Evolutionary conservation across 92 coral and sea anemone species (phyloP).

Genomic region (Ricordea florida): DNA sequence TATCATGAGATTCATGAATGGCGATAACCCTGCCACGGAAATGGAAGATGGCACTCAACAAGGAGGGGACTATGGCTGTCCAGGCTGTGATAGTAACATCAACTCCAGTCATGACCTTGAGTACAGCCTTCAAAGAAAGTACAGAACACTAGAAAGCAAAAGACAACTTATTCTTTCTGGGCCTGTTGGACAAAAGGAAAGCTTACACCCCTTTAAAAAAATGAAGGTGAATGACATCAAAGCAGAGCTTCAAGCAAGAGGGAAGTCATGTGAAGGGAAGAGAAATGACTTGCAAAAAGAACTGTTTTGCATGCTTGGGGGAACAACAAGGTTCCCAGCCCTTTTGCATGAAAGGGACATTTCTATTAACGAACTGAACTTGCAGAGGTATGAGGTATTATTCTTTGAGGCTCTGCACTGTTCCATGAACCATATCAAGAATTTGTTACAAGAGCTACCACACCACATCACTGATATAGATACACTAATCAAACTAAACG

Average conservation of each 20-base stretch:
- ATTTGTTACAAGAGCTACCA: conserved; percentile 28
- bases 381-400: conserved; percentile 39
- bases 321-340: conserved; percentile 53
- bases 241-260: conserved; percentile 22
- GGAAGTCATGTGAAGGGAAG: conserved; percentile 8
- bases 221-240: conserved; percentile 36
- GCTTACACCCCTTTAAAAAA: conserved; percentile 29
- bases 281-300: conserved; percentile 6
- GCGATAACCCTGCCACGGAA: conserved; percentile 37
- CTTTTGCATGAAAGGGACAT: conserved; percentile 16
- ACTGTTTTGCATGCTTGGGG: conserved; percentile 9
- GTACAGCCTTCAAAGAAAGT: conserved; percentile 15
- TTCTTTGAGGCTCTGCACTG: conserved; percentile 59
- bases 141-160: conserved; percentile 19
- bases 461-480: conserved; percentile 53
- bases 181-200: conserved; percentile 15
- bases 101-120: conserved; percentile 17
- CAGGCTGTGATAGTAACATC: conserved; percentile 33
- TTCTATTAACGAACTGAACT: conserved; percentile 14
- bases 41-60: conserved; percentile 59
- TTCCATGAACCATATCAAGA: conserved; percentile 49
- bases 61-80: conserved; percentile 50
- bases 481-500: conserved; percentile 30
- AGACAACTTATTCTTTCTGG: conserved; percentile 8
- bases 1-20: conserved; percentile 50